Base-by-base conservation (phyloP, 2,888 invertebrate genomes). In the Siphonodentalium dalli region DNA sequence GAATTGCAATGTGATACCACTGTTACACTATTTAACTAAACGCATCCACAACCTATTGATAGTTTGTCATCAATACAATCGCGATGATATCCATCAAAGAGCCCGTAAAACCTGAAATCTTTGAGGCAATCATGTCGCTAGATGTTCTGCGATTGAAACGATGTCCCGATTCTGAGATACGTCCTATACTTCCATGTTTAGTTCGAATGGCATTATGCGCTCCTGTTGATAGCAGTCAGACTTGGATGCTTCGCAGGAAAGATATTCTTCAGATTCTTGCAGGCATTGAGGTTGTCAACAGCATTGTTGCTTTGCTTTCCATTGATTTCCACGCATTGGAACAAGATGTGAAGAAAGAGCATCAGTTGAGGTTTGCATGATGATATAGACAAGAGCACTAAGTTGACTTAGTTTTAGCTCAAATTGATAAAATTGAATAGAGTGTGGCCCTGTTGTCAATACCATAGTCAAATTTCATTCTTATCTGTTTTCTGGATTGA, bases 311-410 rank as follows among this genome's bases (percentile, higher is more conserved):
- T 0, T 85, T 96, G 15, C 85, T 97, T 4, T 94, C 95, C 8
- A 93, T 96, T 46, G 95, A 96, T 83, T 96, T 96, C 79, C 93
- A 94, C 77, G 88, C 90, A 24, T 83, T 97, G 37, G 96, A 96
- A 84, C 88, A 89, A 18, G 96, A 96, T 76, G 89, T 95, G 0
- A 91, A 91, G 71, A 94, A 92, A 79, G 96, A 96, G 80, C 90
- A 93, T 74, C 91, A 91, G 80, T 85, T 93, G 66, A 87, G 91
- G 90, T 89, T 82, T 77, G n/a, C n/a, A n/a, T n/a, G n/a, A n/a
- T n/a, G n/a, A n/a, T n/a, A n/a, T n/a, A n/a, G n/a, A n/a, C n/a
- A n/a, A n/a, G n/a, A n/a, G n/a, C n/a, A n/a, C n/a, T n/a, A n/a
- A n/a, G n/a, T n/a, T n/a, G n/a, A n/a, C n/a, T n/a, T n/a, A n/a